Evolutionary conservation across 2,113 vertebrate species (phyloP), one percentile per base, ranked within the genome.

Genomic region (Picathartes gymnocephalus): DNA sequence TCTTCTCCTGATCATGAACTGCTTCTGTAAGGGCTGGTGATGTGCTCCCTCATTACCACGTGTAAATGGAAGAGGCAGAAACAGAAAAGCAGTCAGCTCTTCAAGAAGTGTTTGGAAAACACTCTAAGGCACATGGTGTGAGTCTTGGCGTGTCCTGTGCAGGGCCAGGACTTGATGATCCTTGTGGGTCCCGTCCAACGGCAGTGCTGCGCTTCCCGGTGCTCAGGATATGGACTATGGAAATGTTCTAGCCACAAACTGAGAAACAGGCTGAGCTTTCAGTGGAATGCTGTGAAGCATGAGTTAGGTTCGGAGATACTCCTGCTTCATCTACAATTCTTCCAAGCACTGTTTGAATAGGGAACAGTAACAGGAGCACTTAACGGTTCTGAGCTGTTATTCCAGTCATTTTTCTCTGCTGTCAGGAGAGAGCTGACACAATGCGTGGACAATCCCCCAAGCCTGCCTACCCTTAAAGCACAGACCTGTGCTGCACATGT

Each of bases 31-130:
- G 66, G 30, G 61, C 39, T 4, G 2, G 11, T 72, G 51, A 53
- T 7, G 6, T 1, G 0, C 17, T 76, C 30, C 19, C n/a, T 61
- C 25, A 13, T 51, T 44, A 53, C 56, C 54, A 51, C 3, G 0
- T 31, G 0, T 31, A 47, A 57, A 28, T 48, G 53, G 39, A 33
- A 66, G 57, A 90, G 51, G 54, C 39, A 78, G 81, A 57, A 93
- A 61, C 45, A 58, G 37, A 78, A 74, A 70, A 74, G 33, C 42
- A 74, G 14, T 27, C 42, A 84, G 28, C 53, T 89, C 77, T 68
- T 79, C 77, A 60, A 24, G 11, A 60, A 60, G 9, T 11, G 7
- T 51, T 51, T 66, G 77, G 37, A 45, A 37, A 58, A 45, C 0
- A 0, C 45, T 39, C 23, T 73, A 19, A n/a, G 60, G 44, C 28